A percentile compares a stretch with the other conserved stretches of the same genome.
phyloP scores from a whole-genome alignment of 2,797 vertebrate genomes.

The Urophycis tenuis region DNA sequence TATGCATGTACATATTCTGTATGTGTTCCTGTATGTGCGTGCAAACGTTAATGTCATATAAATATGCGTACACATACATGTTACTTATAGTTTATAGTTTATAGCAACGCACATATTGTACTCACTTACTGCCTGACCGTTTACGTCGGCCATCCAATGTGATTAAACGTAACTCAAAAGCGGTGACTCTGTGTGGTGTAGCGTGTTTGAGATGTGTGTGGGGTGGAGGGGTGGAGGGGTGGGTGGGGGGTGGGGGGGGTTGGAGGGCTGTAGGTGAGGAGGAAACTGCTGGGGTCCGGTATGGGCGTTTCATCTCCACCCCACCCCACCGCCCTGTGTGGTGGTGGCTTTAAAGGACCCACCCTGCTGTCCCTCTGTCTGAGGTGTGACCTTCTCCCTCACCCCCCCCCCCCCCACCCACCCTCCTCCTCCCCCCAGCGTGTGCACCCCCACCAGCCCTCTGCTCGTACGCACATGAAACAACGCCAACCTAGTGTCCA shows the following conservation, averaged over 20 bases:
- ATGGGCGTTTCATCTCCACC: conserved; percentile 58
- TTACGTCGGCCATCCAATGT: neutral
- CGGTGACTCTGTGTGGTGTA: neutral
- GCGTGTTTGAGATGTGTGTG: neutral
- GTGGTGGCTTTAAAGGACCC: conserved; percentile 57
- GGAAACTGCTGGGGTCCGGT: conserved; percentile 43
- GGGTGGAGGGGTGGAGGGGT: too few relatives aligned
- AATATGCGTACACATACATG: too few relatives aligned
- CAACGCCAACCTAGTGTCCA: conserved; percentile 33
- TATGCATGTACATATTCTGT: neutral
- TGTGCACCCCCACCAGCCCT: conserved; percentile 26
- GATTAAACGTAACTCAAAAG: neutral
- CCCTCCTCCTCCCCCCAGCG: conserved; percentile 45
- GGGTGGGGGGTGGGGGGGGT: conserved; percentile 11
- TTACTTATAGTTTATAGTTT: too few relatives aligned
- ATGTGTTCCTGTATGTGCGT: neutral
- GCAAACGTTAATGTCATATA: neutral
- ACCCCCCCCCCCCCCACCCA: conserved; percentile 56
- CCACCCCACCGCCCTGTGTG: neutral
- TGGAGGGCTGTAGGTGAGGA: conserved; percentile 44
- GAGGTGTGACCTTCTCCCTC: conserved; percentile 67
- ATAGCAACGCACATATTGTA: too few relatives aligned
- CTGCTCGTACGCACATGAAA: conserved; percentile 60
- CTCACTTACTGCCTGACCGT: too few relatives aligned
- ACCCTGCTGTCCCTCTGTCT: conserved; percentile 60